Conservation (phyloP, 2,888 invertebrate genomes). For the Bombylius major region DNA sequence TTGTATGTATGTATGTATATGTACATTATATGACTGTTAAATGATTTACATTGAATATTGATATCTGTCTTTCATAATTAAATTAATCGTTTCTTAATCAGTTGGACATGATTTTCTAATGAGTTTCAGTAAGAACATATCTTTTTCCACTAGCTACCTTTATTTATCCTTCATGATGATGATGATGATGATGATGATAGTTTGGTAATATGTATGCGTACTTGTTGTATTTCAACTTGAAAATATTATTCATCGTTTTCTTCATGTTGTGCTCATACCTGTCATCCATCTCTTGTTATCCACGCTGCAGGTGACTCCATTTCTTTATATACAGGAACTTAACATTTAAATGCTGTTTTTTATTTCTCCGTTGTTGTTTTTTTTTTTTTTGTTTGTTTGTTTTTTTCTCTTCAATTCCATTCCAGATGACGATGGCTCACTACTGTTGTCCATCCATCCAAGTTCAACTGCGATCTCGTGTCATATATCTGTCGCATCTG, state of each 20-base stretch:
- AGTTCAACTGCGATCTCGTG: too few relatives aligned
- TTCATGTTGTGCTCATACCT: neutral
- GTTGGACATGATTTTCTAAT: slow-evolving; percentile 13
- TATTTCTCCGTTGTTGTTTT: too few relatives aligned
- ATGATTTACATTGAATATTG: too few relatives aligned
- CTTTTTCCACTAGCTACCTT: neutral
- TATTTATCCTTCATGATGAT: neutral
- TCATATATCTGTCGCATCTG: slow-evolving; percentile 9
- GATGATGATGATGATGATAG: neutral
- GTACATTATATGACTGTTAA: too few relatives aligned
- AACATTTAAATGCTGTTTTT: neutral
- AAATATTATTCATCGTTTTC: neutral
- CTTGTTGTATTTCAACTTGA: neutral
- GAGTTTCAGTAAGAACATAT: slow-evolving; percentile 4
- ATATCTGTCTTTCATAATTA: slow-evolving; percentile 9
- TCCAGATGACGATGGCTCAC: too few relatives aligned
- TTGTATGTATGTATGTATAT: too few relatives aligned
- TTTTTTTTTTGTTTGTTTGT: too few relatives aligned
- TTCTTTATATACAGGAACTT: neutral
- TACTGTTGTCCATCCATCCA: too few relatives aligned
- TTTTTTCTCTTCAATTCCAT: too few relatives aligned
- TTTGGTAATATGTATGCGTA: neutral
- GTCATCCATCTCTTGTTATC: neutral
- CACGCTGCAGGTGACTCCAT: slow-evolving; percentile 5
- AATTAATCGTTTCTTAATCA: slow-evolving; percentile 16